Conservation (phyloP, 2,888 invertebrate species). For the Sarcophaga carnaria region DNA sequence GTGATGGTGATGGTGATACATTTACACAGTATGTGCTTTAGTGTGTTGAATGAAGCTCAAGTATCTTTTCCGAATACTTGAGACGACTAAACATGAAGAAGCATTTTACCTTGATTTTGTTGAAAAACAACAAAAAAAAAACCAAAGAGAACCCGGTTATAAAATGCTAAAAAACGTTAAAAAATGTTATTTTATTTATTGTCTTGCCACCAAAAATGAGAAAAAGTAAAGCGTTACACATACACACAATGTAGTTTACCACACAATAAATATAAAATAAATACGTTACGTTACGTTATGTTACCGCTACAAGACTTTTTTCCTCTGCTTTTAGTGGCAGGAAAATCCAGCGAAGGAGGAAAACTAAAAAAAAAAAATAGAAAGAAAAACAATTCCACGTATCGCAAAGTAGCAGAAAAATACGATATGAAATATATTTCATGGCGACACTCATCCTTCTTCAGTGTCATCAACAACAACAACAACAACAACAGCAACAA, state of each 20-base stretch:
- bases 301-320: slow-evolving; percentile 14
- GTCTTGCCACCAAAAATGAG: slow-evolving; percentile 52
- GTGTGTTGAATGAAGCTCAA: background rate
- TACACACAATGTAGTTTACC: slow-evolving; percentile 39
- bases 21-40: background rate
- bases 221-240: background rate
- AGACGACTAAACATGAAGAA: slow-evolving; percentile 56
- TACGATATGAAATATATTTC: slow-evolving; percentile 56
- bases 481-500: background rate
- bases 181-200: slow-evolving; percentile 66
- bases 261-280: slow-evolving; percentile 55
- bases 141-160: background rate
- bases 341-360: background rate
- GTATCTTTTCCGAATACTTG: slow-evolving; percentile 44
- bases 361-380: background rate
- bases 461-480: slow-evolving; percentile 41
- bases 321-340: slow-evolving; percentile 5
- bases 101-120: slow-evolving; percentile 58
- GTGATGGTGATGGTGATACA: background rate
- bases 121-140: background rate
- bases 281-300: slow-evolving; percentile 22
- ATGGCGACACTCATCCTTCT: slow-evolving; percentile 51
- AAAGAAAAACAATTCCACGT: background rate
- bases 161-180: slow-evolving; percentile 17
- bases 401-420: slow-evolving; percentile 34